phyloP scores from a whole-genome alignment of 2,113 vertebrate species.

The Odocoileus virginianus region DNA sequence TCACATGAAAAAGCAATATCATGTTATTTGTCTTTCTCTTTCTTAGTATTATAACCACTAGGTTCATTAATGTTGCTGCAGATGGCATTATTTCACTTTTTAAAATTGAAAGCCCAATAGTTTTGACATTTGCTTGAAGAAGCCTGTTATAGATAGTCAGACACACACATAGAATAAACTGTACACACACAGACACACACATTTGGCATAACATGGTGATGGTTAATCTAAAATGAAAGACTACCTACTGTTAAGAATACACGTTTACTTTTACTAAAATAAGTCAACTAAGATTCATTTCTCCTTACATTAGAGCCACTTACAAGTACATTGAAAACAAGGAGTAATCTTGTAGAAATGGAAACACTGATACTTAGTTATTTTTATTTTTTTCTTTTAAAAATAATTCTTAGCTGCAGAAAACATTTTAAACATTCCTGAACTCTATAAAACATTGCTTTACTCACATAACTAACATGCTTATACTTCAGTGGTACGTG shows the following conservation, averaged over 20 bases:
- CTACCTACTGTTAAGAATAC: not conserved
- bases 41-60: not conserved
- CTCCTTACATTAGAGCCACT: not conserved
- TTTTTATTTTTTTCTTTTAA: constrained; percentile 20
- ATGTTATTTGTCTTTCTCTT: not conserved
- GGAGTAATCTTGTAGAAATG: not conserved
- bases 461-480: not conserved
- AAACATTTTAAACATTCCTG: not conserved
- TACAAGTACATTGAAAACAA: not conserved
- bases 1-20: not conserved
- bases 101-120: not conserved
- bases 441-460: not conserved
- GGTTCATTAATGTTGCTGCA: not conserved
- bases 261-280: not conserved
- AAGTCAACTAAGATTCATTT: not conserved
- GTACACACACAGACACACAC: not conserved
- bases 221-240: not conserved
- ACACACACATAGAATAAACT: not conserved
- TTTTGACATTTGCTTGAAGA: not conserved
- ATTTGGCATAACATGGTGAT: not conserved
- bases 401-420: not conserved
- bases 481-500: not conserved
- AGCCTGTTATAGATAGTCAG: not conserved
- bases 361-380: not conserved
- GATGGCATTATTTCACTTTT: not conserved